Base-by-base conservation (phyloP, 2,888 invertebrate species). In the Trissoscelio sp. region DNA sequence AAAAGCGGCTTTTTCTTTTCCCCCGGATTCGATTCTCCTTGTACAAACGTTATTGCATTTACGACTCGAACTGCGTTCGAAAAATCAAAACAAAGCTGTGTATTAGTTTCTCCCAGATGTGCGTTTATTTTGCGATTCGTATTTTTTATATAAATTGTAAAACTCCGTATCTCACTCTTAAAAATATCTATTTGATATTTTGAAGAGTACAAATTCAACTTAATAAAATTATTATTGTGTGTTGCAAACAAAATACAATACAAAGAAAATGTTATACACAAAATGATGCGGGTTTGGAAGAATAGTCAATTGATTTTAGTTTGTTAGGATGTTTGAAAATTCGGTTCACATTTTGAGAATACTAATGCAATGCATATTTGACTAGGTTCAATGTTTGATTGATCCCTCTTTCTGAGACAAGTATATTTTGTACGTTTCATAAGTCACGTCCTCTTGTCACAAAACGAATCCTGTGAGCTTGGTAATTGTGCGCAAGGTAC, bases 21-120 rank as follows among this genome's bases (percentile, higher is more conserved):
- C 60, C 42, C 6, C 39, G 18, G 2, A 46, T 46, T 44, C 39
- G 28, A 64, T 24, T 64, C 64, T 64, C 12, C 58, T 55, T 75
- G 67, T 67, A 75, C 67, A 75, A 67, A 75, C 28, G n/a, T n/a
- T n/a, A 24, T 60, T 67, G 58, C 64, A 75, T 75, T 78, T 70
- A 55, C 51, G n/a, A 78, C 55, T 64, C 31, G 62, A 60, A 46
- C 39, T 9, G 37, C 46, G 55, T 64, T 74, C 48, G 66, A 48
- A 24, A 28, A 69, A 77, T 69, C 69, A 69, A 66, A 77, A 62
- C 4, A 3, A 31, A 67, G 22, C 42, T 53, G 24, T 73, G 42
- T n/a, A 75, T 67, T 75, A 58, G 28, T 58, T 75, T 58, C 0
- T 57, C 18, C 20, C 37, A 55, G 22, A 58, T 22, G 20, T 46